Base-by-base conservation (phyloP, 2,797 vertebrate species). In the Anguilla obscura region DNA sequence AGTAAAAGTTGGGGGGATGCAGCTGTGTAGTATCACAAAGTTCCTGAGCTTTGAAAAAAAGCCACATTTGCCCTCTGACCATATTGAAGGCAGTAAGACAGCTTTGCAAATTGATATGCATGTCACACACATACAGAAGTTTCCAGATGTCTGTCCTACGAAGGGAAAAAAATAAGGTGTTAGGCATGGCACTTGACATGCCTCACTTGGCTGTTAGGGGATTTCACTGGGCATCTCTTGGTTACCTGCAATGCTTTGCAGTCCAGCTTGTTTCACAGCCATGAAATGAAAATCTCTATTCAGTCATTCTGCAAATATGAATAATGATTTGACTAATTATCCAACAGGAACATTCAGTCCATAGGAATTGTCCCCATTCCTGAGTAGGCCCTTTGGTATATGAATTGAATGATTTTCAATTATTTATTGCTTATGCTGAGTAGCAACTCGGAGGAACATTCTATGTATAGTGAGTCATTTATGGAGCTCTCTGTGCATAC, bases 381-480 rank as follows among this genome's bases (percentile, higher is more conserved):
- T 48, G 76, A 48, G 36, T 80, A 80, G 33, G 33, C 36, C 33
- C 4, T 18, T 21, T 21, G 21, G 14, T 45, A 80, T 24, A 80
- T 80, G 14, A 40, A 80, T 21, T 40, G 5, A 24, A 16, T 45
- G 24, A n/a, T 80, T 80, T 80, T 6, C 16, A 1, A 45, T 36
- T 36, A 48, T 48, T 48, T 48, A 30, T 24, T 45, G 40, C 18
- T 80, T 45, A 40, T 16, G 45, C 76, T 80, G 76, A 80, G 76
- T 21, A 18, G 40, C 36, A 45, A 21, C 40, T 45, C 18, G 33
- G 3, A 36, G 18, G 33, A 1, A 40, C 33, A 21, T 80, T 80
- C 9, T n/a, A 50, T 21, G 24, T 50, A 16, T 82, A 50, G 45
- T 48, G 36, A 21, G 5, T 82, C 74, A 40, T 82, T 89, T 89